Conservation (phyloP, 2,888 invertebrate species). For the Plagodis pulveraria region DNA sequence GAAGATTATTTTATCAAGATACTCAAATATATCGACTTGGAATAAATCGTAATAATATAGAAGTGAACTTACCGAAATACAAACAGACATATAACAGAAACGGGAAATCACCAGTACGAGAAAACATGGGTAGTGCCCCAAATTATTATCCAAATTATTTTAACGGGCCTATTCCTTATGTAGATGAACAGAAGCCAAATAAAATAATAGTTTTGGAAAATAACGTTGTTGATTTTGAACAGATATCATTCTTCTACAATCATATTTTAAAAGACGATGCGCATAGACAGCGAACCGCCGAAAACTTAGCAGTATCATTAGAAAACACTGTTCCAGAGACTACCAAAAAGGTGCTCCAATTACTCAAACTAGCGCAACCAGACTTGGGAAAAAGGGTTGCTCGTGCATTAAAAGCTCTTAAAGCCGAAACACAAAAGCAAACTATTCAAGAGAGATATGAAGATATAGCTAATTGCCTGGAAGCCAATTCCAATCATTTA, state of each 20-base stretch:
- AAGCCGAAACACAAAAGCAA: slow-evolving; percentile 13
- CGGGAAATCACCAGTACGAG: slow-evolving; percentile 44
- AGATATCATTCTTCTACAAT: slow-evolving; percentile 89
- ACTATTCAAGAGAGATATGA: slow-evolving; percentile 11
- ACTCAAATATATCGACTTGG: slow-evolving; percentile 73
- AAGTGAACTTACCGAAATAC: slow-evolving; percentile 46
- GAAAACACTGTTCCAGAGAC: slow-evolving; percentile 28
- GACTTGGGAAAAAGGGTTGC: slow-evolving; percentile 89
- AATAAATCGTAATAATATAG: slow-evolving; percentile 48
- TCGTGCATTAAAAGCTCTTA: slow-evolving; percentile 24
- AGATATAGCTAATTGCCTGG: slow-evolving; percentile 26
- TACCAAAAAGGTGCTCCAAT: slow-evolving; percentile 89
- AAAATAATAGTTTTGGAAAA: slow-evolving; percentile 40
- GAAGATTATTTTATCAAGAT: slow-evolving; percentile 80
- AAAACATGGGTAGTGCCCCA: slow-evolving; percentile 47
- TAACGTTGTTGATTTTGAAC: slow-evolving; percentile 61
- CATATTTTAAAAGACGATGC: slow-evolving; percentile 85
- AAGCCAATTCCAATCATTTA: background rate
- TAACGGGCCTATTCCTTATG: slow-evolving; percentile 48
- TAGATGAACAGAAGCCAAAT: slow-evolving; percentile 43
- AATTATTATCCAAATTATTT: slow-evolving; percentile 54
- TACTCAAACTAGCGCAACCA: slow-evolving; percentile 90
- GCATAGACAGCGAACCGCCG: slow-evolving; percentile 33
- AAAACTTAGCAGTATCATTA: slow-evolving; percentile 23
- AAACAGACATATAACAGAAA: slow-evolving; percentile 47